Base-by-base conservation (phyloP, 1,140 invertebrate species). In the Rhagoletis pomonella region DNA sequence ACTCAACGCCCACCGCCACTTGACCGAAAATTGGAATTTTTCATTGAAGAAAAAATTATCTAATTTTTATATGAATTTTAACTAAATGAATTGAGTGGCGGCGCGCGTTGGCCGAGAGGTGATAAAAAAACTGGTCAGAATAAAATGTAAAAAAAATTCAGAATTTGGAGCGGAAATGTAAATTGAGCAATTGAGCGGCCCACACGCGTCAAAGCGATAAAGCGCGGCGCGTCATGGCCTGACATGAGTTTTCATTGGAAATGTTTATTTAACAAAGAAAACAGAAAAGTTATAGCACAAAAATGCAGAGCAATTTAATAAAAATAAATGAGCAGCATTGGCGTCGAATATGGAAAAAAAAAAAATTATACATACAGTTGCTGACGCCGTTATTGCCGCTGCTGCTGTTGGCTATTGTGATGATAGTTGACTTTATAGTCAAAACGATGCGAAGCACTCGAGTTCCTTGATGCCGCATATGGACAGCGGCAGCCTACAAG, bases 141-240 rank as follows among this genome's bases (percentile, higher is more conserved):
- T 67, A 42, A 87, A 65, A 77, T 44, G 17, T 44, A 58, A 87
- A 84, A 29, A 29, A 29, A 29, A 29, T 81, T 73, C 58, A 88
- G 84, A 89, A 91, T 91, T 90, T 89, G 89, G 91, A 91, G 91
- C 91, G 91, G 91, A 91, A 91, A 91, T 90, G 89, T 89, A 88
- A 55, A 88, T 91, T 91, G 88, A 88, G 87, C 85, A 84, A 87
- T 50, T 55, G 73, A 81, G 73, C 90, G 89, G 89, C 90, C 90
- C 90, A 91, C 90, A 88, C 87, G 73, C 60, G 73, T 77, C 77
- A 44, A 58, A 29, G 73, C 47, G 73, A 81, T 81, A 81, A 55
- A 81, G 12, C 73, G n/a, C 47, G 4, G 65, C 9, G 29, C 29
- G 29, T 29, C 29, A 69, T 42, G 39, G 39, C 42, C 44, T 12